Percentiles rank a stretch among this genome's conserved stretches.
These are phyloP conservation scores for Hippocampus abdominalis DNA, from an alignment of 2,113 vertebrate genomes.

Conservation along the genomic window DNA sequence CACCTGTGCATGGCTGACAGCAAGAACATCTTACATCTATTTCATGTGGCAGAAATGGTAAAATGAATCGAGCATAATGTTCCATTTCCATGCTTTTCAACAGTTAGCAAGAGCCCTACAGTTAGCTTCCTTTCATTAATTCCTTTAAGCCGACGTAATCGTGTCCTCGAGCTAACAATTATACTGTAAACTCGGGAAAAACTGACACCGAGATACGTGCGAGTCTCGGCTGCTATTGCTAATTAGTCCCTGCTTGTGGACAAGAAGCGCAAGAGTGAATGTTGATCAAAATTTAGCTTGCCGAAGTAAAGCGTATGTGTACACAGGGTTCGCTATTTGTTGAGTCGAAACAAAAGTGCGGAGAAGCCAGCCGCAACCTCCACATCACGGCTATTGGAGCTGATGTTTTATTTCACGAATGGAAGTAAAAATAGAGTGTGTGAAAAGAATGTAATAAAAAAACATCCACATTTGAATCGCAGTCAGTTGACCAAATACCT, in stretches of 20 bases:
- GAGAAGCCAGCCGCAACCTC: background rate
- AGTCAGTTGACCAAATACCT: too few species aligned
- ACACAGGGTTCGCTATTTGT: background rate
- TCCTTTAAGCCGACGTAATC: conserved; percentile 40
- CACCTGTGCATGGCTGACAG: conserved; percentile 4
- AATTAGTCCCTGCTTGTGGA: conserved; percentile 45
- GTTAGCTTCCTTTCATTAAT: conserved; percentile 39
- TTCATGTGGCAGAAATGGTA: background rate
- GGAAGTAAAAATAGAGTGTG: too few species aligned
- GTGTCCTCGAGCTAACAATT: conserved; percentile 56
- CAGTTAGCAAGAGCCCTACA: conserved; percentile 22
- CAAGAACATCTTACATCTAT: conserved; percentile 3
- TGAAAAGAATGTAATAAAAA: too few species aligned
- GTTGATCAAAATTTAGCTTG: conserved; percentile 9
- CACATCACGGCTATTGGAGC: background rate
- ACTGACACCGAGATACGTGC: conserved; percentile 40
- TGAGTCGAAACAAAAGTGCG: background rate
- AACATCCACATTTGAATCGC: too few species aligned
- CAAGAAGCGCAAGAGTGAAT: background rate
- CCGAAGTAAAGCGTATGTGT: background rate
- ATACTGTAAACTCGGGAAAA: conserved; percentile 39
- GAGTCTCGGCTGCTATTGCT: conserved; percentile 30
- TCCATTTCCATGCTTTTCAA: conserved; percentile 21
- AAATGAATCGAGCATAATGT: conserved; percentile 19
- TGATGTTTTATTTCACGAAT: background rate